A percentile compares a stretch with the other conserved stretches of the same genome.
Evolutionary conservation across 2,888 invertebrate species (phyloP).

Genomic region (Conops quadrifasciatus): DNA sequence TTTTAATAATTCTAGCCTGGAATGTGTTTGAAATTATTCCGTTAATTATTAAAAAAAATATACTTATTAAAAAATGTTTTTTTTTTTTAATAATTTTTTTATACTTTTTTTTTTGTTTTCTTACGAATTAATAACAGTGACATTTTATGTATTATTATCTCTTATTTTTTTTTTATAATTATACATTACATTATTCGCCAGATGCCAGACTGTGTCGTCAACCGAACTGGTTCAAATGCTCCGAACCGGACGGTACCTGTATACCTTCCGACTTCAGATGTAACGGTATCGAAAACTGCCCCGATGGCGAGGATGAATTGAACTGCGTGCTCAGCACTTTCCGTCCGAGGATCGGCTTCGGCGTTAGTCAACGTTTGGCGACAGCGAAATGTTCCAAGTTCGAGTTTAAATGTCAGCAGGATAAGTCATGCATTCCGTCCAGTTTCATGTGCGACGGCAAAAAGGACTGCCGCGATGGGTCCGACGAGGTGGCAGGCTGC

Average conservation of each 20-base stretch:
- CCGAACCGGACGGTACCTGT: slow-evolving; percentile 69
- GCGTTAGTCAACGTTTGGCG: slow-evolving; percentile 43
- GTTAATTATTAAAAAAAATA: no score
- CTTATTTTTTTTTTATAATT: background rate
- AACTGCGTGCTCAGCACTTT: slow-evolving; percentile 49
- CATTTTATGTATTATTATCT: no score
- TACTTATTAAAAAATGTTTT: no score
- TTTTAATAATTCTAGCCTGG: no score
- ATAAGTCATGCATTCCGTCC: slow-evolving; percentile 72
- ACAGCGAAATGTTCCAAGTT: slow-evolving; percentile 54
- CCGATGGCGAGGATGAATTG: slow-evolving; percentile 73
- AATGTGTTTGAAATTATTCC: no score
- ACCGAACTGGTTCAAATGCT: slow-evolving; percentile 63
- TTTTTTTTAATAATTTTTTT: no score
- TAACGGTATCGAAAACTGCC: slow-evolving; percentile 74
- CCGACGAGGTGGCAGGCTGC: slow-evolving; percentile 71
- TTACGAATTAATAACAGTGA: background rate
- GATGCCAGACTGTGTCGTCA: slow-evolving; percentile 57
- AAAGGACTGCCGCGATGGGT: slow-evolving; percentile 77
- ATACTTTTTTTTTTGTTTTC: no score
- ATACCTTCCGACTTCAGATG: slow-evolving; percentile 77
- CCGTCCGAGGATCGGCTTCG: slow-evolving; percentile 35
- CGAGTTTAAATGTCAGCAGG: slow-evolving; percentile 58
- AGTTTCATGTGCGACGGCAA: slow-evolving; percentile 76
- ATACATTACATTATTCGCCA: slow-evolving; percentile 35